Base-by-base conservation (phyloP, 2,797 vertebrate species). In the Falco naumanni region DNA sequence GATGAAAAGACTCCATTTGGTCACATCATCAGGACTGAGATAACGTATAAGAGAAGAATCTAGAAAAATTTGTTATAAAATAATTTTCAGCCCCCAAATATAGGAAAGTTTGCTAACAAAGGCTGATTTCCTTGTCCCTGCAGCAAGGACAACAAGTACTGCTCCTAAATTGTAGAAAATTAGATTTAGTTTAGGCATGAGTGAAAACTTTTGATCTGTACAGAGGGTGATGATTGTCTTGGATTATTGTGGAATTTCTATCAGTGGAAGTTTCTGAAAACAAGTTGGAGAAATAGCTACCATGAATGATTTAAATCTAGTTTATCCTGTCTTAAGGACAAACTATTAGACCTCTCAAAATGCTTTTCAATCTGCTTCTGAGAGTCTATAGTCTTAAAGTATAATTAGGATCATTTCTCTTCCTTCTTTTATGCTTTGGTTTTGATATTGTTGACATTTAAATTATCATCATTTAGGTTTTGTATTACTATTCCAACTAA, bases 401-500 rank as follows among this genome's bases (percentile, higher is more conserved):
- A 43, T 66, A 87, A 70, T 79, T 79, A 85, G 31, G 69, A 89
- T 91, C 1, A 78, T 88, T 90, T 79, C 7, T 75, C n/a, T 84
- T 85, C 53, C 48, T 87, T 90, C n/a, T 70, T 79, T 70, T 87
- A 63, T 63, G 68, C 31, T 92, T 75, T 66, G 39, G 17, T 83
- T 68, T 75, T 78, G 43, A 71, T 83, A 86, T 54, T 89, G 66
- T 75, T 83, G 71, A 86, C 34, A 37, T 76, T 63, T 88, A 88
- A 93, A 85, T 89, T 71, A 86, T 79, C 63, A 86, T 54, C 25
- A 86, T 88, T 79, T 85, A 82, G 37, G n/a, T n/a, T 90, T 57
- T 88, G 11, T 69, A 28, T 82, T 90, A 82, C 18, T 25, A 50
- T 24, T 94, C 43, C 57, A 83, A 66, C 57, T 63, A 70, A 70